Conservation (phyloP, 2,888 invertebrate genomes). For the Leptarthrus brevirostris region DNA sequence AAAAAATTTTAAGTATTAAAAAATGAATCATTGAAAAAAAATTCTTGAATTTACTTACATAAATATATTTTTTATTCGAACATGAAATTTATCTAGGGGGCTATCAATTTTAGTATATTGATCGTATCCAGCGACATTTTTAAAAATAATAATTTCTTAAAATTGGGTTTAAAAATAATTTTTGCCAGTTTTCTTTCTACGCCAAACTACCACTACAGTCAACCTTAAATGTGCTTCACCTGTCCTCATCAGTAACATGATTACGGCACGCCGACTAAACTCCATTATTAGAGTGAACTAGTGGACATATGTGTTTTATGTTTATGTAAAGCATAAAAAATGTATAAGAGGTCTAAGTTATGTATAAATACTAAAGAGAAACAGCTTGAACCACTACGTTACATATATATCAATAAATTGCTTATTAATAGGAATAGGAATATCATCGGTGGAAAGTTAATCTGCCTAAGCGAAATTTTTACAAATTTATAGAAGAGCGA, state of each 20-base stretch:
- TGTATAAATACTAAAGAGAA: no score
- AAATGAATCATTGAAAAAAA: background rate
- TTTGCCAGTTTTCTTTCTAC: background rate
- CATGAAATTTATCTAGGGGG: background rate
- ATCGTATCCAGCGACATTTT: background rate
- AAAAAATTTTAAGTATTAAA: background rate
- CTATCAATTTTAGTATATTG: background rate
- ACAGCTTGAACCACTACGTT: no score
- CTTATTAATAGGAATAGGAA: no score
- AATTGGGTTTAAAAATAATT: slow-evolving; percentile 2
- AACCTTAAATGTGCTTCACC: background rate
- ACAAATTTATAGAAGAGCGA: no score
- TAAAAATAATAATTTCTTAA: slow-evolving; percentile 2
- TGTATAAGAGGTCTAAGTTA: background rate
- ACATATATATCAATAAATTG: background rate
- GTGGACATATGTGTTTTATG: background rate
- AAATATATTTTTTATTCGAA: background rate
- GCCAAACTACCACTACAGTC: background rate
- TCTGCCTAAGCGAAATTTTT: no score
- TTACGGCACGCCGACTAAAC: background rate
- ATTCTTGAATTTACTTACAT: background rate
- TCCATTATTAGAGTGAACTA: background rate
- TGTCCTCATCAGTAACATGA: background rate
- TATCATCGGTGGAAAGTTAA: no score
- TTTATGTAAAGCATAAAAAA: background rate